phyloP scores from a whole-genome alignment of 2,888 invertebrate genomes.

The Clostera curtula region DNA sequence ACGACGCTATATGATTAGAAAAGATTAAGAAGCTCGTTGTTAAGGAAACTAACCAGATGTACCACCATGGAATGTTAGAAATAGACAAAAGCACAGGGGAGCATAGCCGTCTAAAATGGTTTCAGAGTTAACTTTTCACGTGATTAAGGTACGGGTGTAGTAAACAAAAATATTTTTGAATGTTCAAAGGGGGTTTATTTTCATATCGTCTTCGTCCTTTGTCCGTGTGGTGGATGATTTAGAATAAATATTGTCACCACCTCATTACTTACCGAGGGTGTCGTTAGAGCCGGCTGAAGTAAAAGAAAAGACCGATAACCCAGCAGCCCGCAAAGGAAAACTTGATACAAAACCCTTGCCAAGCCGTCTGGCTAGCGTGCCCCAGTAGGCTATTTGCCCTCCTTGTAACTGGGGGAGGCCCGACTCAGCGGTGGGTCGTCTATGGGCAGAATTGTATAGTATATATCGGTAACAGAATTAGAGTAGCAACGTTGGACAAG shows the following conservation, averaged over 20 bases:
- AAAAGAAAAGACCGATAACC: too few relatives aligned
- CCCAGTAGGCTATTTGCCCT: too few relatives aligned
- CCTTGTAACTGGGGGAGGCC: too few relatives aligned
- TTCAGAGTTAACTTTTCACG: conserved; percentile 31
- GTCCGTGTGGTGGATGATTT: too few relatives aligned
- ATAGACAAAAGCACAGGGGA: conserved; percentile 7
- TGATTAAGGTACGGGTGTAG: conserved; percentile 35
- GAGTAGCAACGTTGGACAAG: conserved; percentile 47
- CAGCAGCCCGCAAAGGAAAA: too few relatives aligned
- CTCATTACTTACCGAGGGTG: too few relatives aligned
- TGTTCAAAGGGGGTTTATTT: conserved; percentile 59
- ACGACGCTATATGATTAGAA: conserved; percentile 4
- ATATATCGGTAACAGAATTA: conserved; percentile 54
- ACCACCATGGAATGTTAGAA: conserved; percentile 6
- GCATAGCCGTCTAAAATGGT: conserved; percentile 20
- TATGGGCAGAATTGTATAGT: too few relatives aligned
- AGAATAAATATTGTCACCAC: too few relatives aligned
- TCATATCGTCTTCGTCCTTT: conserved; percentile 38
- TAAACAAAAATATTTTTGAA: conserved; percentile 54
- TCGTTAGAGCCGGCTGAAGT: too few relatives aligned
- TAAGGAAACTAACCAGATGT: conserved; percentile 12
- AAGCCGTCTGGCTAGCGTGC: too few relatives aligned
- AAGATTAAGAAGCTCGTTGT: conserved; percentile 11
- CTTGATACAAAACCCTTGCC: too few relatives aligned
- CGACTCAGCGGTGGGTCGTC: too few relatives aligned